Evolutionary conservation across 1,140 invertebrate genomes (phyloP).

Genomic region (Psix sp.): DNA sequence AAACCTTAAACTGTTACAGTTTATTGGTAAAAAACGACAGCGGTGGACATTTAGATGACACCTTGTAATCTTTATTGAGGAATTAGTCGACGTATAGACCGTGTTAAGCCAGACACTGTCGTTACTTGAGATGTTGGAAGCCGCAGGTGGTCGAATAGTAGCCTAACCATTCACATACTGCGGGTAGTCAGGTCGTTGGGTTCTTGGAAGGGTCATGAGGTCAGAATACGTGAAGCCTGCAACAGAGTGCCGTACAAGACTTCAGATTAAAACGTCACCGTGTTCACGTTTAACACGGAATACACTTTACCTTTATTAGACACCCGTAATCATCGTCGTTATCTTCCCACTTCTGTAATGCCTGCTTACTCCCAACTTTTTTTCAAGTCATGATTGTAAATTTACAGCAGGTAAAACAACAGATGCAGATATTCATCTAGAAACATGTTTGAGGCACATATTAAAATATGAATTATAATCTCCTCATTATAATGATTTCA

Average conservation of each 20-base stretch:
- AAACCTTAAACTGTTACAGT: constrained; percentile 16
- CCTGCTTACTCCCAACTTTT: constrained; percentile 17
- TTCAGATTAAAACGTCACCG: constrained; percentile 49
- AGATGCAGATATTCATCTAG: not conserved
- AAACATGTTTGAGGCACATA: constrained; percentile 3
- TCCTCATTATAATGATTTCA: too few species aligned
- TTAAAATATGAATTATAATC: too few species aligned
- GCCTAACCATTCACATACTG: constrained; percentile 62
- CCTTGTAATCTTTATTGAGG: constrained; percentile 60
- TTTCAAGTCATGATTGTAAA: constrained; percentile 33
- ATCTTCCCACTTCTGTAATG: constrained; percentile 21
- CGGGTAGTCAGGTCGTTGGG: constrained; percentile 62
- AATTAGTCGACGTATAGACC: constrained; percentile 57
- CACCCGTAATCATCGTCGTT: constrained; percentile 33
- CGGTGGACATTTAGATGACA: constrained; percentile 49
- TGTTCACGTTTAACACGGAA: constrained; percentile 28
- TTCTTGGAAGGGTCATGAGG: constrained; percentile 62
- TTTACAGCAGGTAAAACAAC: constrained; percentile 7
- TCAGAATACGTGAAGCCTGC: constrained; percentile 58
- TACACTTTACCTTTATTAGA: constrained; percentile 39
- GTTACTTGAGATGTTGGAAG: constrained; percentile 67
- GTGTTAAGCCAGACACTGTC: constrained; percentile 57
- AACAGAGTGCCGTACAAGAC: constrained; percentile 17
- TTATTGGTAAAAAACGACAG: constrained; percentile 11
- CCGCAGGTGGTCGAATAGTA: constrained; percentile 68